Evolutionary conservation across 1,140 invertebrate species (phyloP), one percentile per base, ranked within the genome.

Genomic region (Oedothorax gibbosus): DNA sequence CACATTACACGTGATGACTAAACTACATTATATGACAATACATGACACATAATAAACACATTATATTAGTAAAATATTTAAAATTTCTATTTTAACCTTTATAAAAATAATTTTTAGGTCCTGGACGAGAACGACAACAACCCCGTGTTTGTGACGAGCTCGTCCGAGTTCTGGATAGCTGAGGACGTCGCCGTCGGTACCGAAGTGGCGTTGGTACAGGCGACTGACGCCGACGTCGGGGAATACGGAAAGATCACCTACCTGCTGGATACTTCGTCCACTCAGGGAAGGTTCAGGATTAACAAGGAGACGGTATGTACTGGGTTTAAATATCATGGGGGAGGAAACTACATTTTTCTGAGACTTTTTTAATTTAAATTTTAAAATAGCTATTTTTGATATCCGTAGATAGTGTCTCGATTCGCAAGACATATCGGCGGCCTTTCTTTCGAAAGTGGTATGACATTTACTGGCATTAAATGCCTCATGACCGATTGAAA

Each of bases 101-200:
- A 2, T 35, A 2, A 2, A 2, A 35, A 35, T 5, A 35, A 35
- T 62, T 77, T 60, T 0, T 21, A 86, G 91, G 93, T 97, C 0
- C 88, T 97, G 10, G 96, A 98, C 89, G 96, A 97, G 90, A 98
- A 98, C 89, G 96, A 98, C 89, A 98, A 98, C 88, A 97, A 96
- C 91, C 96, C 96, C 0, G 93, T 94, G 87, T 98, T 97, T 88
- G 90, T 94, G 18, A 75, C 54, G 60, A 86, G 81, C 62, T 76
- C 86, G 7, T 62, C 93, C 6, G 94, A 94, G 86, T 92, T 96
- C 51, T 93, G 93, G 6, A 93, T 96, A 0, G 91, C 92, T 66
- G 97, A 98, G 91, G 93, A 97, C 89, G 93, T 93, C 0, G 91
- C 92, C 64, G 91, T 95, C 4, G 92, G 92, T 0, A 95, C 94